These are phyloP conservation scores for Hemitrygon akajei DNA, from an alignment of 2,797 vertebrate species.

Conservation along the genomic window DNA sequence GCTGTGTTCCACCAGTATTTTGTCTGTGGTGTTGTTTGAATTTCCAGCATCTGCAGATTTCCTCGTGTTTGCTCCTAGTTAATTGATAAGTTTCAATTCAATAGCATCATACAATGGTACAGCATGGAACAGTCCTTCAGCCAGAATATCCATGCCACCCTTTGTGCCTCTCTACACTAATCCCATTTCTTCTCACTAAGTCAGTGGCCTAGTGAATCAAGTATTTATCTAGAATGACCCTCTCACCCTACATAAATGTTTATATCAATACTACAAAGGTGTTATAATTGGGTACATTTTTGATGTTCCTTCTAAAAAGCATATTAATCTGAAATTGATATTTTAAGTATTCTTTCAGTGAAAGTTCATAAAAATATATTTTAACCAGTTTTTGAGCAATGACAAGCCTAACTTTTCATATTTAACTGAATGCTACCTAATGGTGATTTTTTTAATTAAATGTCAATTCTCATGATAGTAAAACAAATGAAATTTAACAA, in stretches of 20 bases:
- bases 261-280: neutral
- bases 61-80: no score
- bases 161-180: no score
- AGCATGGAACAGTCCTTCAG: no score
- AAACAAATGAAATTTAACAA: neutral
- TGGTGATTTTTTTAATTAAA: neutral
- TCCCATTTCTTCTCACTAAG: no score
- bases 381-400: neutral
- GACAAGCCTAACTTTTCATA: neutral
- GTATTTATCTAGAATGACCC: no score
- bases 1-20: no score
- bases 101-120: no score
- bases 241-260: no score
- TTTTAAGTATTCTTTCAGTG: neutral
- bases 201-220: no score
- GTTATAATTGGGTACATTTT: neutral
- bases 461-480: conserved; percentile 1
- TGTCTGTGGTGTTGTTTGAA: no score
- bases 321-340: neutral
- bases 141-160: no score
- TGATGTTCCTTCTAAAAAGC: neutral
- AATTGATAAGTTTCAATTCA: neutral
- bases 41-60: no score
- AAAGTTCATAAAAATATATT: neutral
- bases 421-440: neutral